Conservation (phyloP, 2,113 vertebrate genomes). For the Perognathus longimembris region DNA sequence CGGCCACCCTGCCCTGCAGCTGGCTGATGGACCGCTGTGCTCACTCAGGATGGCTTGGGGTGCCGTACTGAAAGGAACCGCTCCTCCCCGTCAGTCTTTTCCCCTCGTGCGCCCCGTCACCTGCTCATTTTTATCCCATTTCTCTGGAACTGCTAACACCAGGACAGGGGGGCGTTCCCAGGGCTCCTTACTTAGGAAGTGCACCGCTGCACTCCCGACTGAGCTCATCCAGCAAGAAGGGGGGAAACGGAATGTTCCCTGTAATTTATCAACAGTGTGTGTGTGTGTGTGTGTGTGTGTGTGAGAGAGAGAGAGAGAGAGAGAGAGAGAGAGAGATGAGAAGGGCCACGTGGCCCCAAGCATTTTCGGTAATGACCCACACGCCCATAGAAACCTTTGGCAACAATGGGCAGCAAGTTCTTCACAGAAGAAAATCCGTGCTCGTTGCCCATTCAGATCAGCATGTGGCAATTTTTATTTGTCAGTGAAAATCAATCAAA, state of each 20-base stretch:
- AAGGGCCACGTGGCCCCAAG: no score
- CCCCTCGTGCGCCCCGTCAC: no score
- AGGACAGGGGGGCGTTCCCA: no score
- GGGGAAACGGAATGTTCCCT: neutral
- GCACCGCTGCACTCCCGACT: neutral
- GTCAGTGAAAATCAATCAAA: slow-evolving; percentile 79
- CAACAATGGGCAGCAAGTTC: neutral
- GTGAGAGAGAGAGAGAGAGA: no score
- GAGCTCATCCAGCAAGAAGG: neutral
- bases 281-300: neutral
- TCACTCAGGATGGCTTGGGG: no score
- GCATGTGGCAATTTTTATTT: slow-evolving; percentile 76
- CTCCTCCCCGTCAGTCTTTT: no score
- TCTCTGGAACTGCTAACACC: neutral
- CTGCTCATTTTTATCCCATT: neutral
- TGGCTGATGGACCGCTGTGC: no score
- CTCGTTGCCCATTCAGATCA: slow-evolving; percentile 71
- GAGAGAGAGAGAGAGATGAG: neutral
- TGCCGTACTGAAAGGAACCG: neutral
- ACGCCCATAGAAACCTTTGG: neutral
- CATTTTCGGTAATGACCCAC: no score
- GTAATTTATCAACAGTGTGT: neutral
- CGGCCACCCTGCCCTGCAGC: no score
- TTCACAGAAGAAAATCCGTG: neutral
- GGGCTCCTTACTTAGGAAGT: neutral